Base-by-base conservation (phyloP, 2,797 vertebrate species). In the Rhinatrema bivittatum region DNA sequence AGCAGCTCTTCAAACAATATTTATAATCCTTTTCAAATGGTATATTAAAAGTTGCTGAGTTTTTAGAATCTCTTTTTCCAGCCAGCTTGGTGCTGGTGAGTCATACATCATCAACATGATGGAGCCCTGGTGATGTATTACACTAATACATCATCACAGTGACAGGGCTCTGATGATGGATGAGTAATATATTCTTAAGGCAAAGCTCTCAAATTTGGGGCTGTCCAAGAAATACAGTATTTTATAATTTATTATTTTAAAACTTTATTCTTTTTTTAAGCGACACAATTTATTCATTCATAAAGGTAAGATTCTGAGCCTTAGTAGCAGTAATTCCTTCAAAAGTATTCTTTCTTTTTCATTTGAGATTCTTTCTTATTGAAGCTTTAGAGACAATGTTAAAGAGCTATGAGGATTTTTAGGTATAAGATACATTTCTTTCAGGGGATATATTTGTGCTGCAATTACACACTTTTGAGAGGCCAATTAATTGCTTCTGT, bases 51-150 rank as follows among this genome's bases (percentile, higher is more conserved):
- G 16, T 24, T 59, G 39, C 36, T 65, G 60, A 56, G 37, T 58
- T 45, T 62, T 56, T 33, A 50, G 42, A 65, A 56, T 14, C 3
- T 55, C 20, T 29, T 58, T 23, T 60, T 39, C 48, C 45, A 68
- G 32, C 36, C 34, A 46, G 11, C 28, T 61, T 35, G 46, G 21
- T 42, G 33, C 46, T 54, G 34, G 14, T 17, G 57, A 45, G 45
- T 40, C 65, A 76, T 72, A 42, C 11, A 75, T 81, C 64, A 72
- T 6, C 16, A 14, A 10, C 55, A 44, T 41, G 25, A 62, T 50
- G 53, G 39, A 39, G 42, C 56, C 63, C 64, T 68, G 53, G 65
- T 74, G 68, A 82, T 70, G 55, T 65, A 79, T 71, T 66, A 54
- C 49, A 53, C 56, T 61, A 62, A 76, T 78, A 60, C 35, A 77